A percentile compares a stretch with the other conserved stretches of the same genome.
Evolutionary conservation across 2,888 invertebrate species (phyloP).

Genomic region (Linnaemya vulpina): DNA sequence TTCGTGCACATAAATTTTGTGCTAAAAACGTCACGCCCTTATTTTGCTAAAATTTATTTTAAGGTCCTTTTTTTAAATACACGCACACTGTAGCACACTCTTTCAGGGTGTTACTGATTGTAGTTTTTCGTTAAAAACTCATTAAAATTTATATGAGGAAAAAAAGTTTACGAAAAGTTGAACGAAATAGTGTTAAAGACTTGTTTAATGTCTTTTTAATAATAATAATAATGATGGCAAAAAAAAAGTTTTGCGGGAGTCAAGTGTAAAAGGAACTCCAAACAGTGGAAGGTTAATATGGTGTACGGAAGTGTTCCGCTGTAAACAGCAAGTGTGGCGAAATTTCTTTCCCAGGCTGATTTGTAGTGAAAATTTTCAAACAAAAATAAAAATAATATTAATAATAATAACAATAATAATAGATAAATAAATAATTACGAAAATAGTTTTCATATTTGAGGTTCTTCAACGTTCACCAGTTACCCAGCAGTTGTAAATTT

Average conservation of each 20-base stretch:
- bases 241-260: no score
- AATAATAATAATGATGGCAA: no score
- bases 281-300: no score
- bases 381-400: no score
- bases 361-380: no score
- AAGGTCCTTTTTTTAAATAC: background rate
- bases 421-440: background rate
- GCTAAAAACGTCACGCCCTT: constrained; percentile 55
- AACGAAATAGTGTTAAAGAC: background rate
- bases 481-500: background rate
- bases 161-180: background rate
- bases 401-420: no score
- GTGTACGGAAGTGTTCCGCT: no score
- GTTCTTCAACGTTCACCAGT: background rate
- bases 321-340: no score
- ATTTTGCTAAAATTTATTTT: constrained; percentile 35
- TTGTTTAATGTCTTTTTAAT: background rate
- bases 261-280: no score
- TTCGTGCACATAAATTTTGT: background rate
- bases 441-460: background rate
- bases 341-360: no score
- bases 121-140: background rate
- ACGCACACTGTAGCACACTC: background rate
- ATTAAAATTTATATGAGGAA: background rate
- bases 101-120: background rate